phyloP scores from a whole-genome alignment of 2,113 vertebrate species.

The Caranx melampygus region DNA sequence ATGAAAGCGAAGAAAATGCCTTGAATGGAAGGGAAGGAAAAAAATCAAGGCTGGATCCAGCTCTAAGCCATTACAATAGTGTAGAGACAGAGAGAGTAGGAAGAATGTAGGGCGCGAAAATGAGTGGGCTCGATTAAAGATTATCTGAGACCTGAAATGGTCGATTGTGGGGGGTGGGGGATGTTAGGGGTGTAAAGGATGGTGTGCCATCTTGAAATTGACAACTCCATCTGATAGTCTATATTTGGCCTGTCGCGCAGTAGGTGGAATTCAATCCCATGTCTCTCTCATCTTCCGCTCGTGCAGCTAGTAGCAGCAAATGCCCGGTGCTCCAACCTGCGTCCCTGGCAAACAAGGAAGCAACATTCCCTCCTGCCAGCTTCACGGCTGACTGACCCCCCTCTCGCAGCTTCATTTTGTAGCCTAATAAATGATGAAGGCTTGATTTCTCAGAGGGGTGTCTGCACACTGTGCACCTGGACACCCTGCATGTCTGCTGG shows the following conservation, averaged over 20 bases:
- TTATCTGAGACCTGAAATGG: slow-evolving; percentile 52
- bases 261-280: slow-evolving; percentile 54
- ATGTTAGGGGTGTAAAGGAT: slow-evolving; percentile 16
- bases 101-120: slow-evolving; percentile 57
- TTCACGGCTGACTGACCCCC: slow-evolving; percentile 63
- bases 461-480: slow-evolving; percentile 68
- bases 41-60: slow-evolving; percentile 36
- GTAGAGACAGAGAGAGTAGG: slow-evolving; percentile 32
- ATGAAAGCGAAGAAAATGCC: slow-evolving; percentile 71
- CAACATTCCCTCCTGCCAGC: slow-evolving; percentile 60
- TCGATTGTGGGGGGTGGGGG: slow-evolving; percentile 42
- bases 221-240: slow-evolving; percentile 72
- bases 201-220: slow-evolving; percentile 61
- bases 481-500: slow-evolving; percentile 56
- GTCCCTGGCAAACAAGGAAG: slow-evolving; percentile 63
- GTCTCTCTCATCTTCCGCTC: slow-evolving; percentile 66
- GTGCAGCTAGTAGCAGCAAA: slow-evolving; percentile 53
- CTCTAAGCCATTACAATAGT: slow-evolving; percentile 53
- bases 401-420: slow-evolving; percentile 65
- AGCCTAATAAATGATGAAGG: slow-evolving; percentile 78
- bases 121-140: slow-evolving; percentile 61
- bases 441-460: slow-evolving; percentile 68
- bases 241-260: slow-evolving; percentile 70
- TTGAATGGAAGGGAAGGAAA: slow-evolving; percentile 35
- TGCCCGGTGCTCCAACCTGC: slow-evolving; percentile 50